Base-by-base conservation (phyloP, 2,888 invertebrate species). In the Apomyelois bistriatella region DNA sequence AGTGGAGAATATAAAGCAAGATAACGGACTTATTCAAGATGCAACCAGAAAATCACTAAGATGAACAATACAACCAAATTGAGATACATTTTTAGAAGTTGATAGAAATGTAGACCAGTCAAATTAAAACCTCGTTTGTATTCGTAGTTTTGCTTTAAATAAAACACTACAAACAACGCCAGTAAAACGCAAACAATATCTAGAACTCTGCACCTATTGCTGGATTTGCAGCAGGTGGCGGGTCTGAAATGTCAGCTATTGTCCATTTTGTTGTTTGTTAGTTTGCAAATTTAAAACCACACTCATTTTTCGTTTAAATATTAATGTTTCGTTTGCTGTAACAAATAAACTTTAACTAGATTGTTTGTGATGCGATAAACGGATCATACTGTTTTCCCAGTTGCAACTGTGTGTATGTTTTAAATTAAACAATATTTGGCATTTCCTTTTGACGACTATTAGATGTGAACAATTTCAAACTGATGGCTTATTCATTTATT, bases 231-330 rank as follows among this genome's bases (percentile, higher is more conserved):
- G 38, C 38, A 38, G 13, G 15, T 38, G 38, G 38, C 32, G 9
- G 1, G 15, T 4, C 38, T 13, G 13, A 13, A 38, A 15, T 13
- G 38, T 38, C 38, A 38, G 38, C 12, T 15, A 13, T 4, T 13
- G 38, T 38, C 3, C 13, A 38, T 38, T 38, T 38, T 13, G 38
- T 38, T 38, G 38, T 38, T 3, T 38, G 38, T 6, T 38, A 38
- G 38, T 38, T 38, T 38, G 38, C 0, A 12, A 38, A 8, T 38
- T 56, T 56, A 54, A 48, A 52, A 52, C 53, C 48, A 55, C 53
- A 58, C 55, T 57, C 53, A 46, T 32, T 32, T 32, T 32, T 32
- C 22, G 22, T 22, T 1, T 10, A 32, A 32, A 32, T 32, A 6
- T 32, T 3, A 9, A 10, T 2, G 9, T 32, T 32, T 32, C 32